Percentiles rank a stretch among this genome's conserved stretches.
Conservation (phyloP, 2,888 invertebrate genomes). For the Nymphalis urticae region DNA sequence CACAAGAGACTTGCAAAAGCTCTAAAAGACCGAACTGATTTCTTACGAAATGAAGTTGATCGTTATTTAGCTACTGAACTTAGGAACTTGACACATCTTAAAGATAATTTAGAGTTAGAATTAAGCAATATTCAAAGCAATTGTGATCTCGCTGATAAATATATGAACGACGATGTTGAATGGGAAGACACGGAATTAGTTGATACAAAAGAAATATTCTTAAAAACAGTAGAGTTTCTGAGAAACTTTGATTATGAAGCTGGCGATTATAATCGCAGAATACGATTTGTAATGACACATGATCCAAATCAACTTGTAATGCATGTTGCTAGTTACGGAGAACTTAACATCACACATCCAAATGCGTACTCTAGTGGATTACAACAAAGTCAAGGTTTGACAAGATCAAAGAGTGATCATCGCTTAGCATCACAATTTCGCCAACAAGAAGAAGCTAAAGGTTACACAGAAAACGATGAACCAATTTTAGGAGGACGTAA, state of each 20-base stretch:
- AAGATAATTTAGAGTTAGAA: constrained; percentile 96
- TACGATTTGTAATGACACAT: constrained; percentile 92
- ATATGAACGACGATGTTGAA: constrained; percentile 93
- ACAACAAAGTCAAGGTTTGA: constrained; percentile 88
- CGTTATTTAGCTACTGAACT: constrained; percentile 94
- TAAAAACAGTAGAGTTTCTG: constrained; percentile 97
- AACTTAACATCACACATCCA: constrained; percentile 89
- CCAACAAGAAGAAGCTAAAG: constrained; percentile 88
- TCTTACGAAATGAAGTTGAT: constrained; percentile 93
- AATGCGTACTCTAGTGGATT: constrained; percentile 83
- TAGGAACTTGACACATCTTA: constrained; percentile 91
- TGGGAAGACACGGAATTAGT: constrained; percentile 96
- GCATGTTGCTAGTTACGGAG: constrained; percentile 94
- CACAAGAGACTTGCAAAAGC: constrained; percentile 93
- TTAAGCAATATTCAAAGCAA: constrained; percentile 97
- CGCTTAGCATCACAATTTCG: constrained; percentile 93
- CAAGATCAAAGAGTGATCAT: constrained; percentile 96
- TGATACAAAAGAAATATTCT: constrained; percentile 97
- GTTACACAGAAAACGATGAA: constrained; percentile 85
- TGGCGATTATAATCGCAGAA: constrained; percentile 91
- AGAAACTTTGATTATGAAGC: constrained; percentile 97
- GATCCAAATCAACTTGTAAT: constrained; percentile 95
- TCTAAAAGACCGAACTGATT: constrained; percentile 93
- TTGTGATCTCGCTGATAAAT: constrained; percentile 97
- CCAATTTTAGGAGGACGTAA: constrained; percentile 88